Conservation (phyloP, 2,888 invertebrate genomes). For the Acanthosepion esculentum region DNA sequence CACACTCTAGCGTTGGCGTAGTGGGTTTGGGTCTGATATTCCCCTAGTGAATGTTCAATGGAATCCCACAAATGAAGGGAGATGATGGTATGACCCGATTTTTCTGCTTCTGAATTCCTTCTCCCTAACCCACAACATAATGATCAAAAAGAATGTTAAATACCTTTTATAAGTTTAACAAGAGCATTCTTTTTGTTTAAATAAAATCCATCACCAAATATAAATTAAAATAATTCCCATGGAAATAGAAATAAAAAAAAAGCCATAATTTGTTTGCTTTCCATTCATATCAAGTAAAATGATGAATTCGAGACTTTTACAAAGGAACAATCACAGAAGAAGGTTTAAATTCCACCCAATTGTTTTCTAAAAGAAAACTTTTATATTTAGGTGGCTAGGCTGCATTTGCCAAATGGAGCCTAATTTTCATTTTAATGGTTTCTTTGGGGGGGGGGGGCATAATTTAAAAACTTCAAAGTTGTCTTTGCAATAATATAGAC, state of each 20-base stretch:
- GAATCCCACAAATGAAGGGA: not conserved
- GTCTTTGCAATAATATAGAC: not conserved
- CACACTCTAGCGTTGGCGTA: too few species aligned
- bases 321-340: too few species aligned
- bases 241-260: not conserved
- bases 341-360: too few species aligned
- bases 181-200: not conserved
- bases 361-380: too few species aligned
- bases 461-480: not conserved
- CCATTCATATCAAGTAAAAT: not conserved
- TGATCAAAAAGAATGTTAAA: not conserved
- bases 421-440: not conserved
- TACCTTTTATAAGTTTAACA: not conserved
- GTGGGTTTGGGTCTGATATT: not conserved
- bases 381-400: not conserved
- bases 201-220: not conserved
- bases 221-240: not conserved
- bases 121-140: not conserved
- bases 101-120: not conserved
- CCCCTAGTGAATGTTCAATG: not conserved
- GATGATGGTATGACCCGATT: not conserved
- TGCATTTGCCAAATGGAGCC: not conserved
- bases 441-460: not conserved
- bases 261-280: not conserved
- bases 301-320: not conserved